Evolutionary conservation across 2,797 vertebrate species (phyloP), one percentile per base, ranked within the genome.

Genomic region (Threskiornis aethiopicus): DNA sequence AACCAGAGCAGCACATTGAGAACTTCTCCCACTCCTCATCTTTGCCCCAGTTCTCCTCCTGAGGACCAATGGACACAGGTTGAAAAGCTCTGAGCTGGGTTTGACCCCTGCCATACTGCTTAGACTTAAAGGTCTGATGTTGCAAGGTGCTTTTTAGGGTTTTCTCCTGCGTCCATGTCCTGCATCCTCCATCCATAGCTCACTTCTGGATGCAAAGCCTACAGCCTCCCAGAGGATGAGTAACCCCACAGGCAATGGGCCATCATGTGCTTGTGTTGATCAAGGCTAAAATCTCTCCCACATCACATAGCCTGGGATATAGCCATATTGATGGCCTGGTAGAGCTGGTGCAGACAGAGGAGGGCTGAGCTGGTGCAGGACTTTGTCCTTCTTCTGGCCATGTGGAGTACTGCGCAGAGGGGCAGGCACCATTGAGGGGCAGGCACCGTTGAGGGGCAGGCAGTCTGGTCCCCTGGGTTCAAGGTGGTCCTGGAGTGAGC

Each of bases 11-110:
- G 29, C 61, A 64, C 47, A 24, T 0, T 0, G 12, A 64, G 64
- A 26, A 31, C 69, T 31, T 55, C 51, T 71, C 19, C 42, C 20
- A 8, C 21, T 54, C 54, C 58, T 8, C 37, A 7, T 42, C 67
- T 57, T 86, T 15, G 1, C 12, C 35, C 76, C 15, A 21, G 22
- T 1, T 65, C 25, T 71, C 42, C 35, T 80, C 17, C 42, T 16
- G 22, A n/a, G 35, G 58, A 61, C 24, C 4, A 6, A 5, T 0
- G 28, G 35, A n/a, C 9, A 16, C 17, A 37, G 22, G 46, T 0
- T 62, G 47, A 67, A 12, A 62, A 81, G n/a, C 15, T 83, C 79
- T 77, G 79, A 91, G 59, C 10, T 75, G 44, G 12, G 37, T 92
- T 92, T 67, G 10, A 24, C 16, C n/a, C 47, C 42, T 3, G 1